Evolutionary conservation across 2,113 vertebrate genomes (phyloP), one percentile per base, ranked within the genome.

Genomic region (Elephantulus edwardii): DNA sequence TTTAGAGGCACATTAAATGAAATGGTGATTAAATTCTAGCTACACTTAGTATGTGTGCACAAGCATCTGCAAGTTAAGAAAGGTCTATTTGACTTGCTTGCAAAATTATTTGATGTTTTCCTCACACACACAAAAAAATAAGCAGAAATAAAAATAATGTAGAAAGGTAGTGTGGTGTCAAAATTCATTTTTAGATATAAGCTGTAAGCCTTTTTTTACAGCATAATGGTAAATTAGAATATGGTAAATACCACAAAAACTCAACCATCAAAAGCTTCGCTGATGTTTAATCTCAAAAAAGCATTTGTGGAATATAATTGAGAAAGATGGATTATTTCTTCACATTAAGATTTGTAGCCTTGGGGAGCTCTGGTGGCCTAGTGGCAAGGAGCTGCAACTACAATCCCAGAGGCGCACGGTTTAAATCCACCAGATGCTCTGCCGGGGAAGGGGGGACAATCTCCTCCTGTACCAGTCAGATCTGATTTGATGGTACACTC

Each of bases 11-110:
- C 19, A 56, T 91, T 79, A 62, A 17, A 56, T 84, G 58, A 68
- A n/a, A n/a, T n/a, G n/a, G n/a, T n/a, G n/a, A n/a, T n/a, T 26
- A 86, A 58, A 91, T 96, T 91, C n/a, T 80, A 88, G 48, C 80
- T 12, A 50, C 90, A 79, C 26, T 92, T 90, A 89, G 78, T 60
- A 84, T 85, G 5, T 90, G 48, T 90, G 50, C 14, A n/a, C 83
- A 44, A 79, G 35, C 38, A 90, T 74, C 64, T 87, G 1, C 75
- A 83, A 90, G 35, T 94, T 66, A 90, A 92, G 75, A 90, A 60
- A 87, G 78, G 46, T 93, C 38, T 77, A 8, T 89, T 93, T n/a
- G n/a, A n/a, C n/a, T n/a, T n/a, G n/a, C 60, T 83, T 56, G 19
- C 20, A 66, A 85, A 86, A 80, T 86, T 88, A 74, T 75, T 83